Conservation (phyloP, 2,888 invertebrate genomes). For the Unio delphinus region DNA sequence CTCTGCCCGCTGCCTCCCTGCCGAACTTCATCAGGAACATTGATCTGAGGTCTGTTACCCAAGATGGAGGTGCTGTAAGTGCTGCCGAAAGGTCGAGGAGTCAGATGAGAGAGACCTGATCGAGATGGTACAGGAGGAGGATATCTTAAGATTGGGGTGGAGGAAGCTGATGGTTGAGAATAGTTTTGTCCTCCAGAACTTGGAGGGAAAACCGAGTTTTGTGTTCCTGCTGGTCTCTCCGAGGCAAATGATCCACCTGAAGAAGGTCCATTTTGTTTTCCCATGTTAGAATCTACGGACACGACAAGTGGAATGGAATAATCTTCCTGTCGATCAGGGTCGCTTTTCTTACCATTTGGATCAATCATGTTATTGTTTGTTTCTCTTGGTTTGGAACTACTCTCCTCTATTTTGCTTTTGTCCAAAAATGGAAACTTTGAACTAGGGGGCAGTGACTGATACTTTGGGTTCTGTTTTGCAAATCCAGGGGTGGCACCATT, state of each 20-base stretch:
- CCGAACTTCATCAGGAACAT: slow-evolving; percentile 56
- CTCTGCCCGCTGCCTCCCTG: slow-evolving; percentile 67
- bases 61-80: slow-evolving; percentile 55
- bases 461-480: slow-evolving; percentile 90
- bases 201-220: no score
- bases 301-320: slow-evolving; percentile 40
- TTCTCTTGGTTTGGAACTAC: slow-evolving; percentile 21
- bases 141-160: slow-evolving; percentile 12
- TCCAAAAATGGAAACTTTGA: slow-evolving; percentile 79
- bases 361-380: slow-evolving; percentile 38
- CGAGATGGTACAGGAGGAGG: slow-evolving; percentile 28
- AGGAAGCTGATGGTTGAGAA: neutral
- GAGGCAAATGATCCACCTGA: no score
- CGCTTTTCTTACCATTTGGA: slow-evolving; percentile 17
- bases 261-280: slow-evolving; percentile 32
- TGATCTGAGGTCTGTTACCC: slow-evolving; percentile 43
- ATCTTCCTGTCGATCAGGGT: slow-evolving; percentile 35
- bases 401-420: slow-evolving; percentile 19
- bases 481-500: slow-evolving; percentile 73
- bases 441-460: slow-evolving; percentile 91
- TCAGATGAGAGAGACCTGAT: slow-evolving; percentile 49
- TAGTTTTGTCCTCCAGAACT: no score
- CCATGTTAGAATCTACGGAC: slow-evolving; percentile 27
- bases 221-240: no score
- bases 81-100: slow-evolving; percentile 62